Percentiles rank a stretch among this genome's conserved stretches.
phyloP scores from a whole-genome alignment of 2,113 vertebrate genomes.

The Dromaius novaehollandiae region DNA sequence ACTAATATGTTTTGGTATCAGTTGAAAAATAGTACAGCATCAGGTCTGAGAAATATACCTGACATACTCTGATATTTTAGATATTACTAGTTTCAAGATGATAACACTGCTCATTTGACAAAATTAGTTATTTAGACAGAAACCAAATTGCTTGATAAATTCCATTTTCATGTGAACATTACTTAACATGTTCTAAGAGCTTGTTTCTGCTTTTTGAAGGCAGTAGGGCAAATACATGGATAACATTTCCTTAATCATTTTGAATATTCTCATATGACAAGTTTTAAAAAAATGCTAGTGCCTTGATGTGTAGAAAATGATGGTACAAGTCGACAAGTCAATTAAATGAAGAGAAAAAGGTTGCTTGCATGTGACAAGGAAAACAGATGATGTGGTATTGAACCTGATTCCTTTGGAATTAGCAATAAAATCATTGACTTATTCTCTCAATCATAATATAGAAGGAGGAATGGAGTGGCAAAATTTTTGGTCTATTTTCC shows the following conservation, averaged over 20 bases:
- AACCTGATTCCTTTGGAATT: neutral
- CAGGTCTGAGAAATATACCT: neutral
- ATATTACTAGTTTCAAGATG: neutral
- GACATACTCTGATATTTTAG: neutral
- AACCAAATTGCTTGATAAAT: neutral
- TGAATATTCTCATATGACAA: neutral
- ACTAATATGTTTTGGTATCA: neutral
- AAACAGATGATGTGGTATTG: neutral
- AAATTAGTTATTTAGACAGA: neutral
- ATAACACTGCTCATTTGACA: neutral
- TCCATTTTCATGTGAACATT: neutral
- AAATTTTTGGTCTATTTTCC: neutral
- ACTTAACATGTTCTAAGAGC: neutral
- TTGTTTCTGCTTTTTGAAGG: neutral
- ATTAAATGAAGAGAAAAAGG: neutral
- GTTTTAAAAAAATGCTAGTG: neutral
- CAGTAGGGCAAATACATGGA: neutral
- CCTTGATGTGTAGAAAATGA: neutral
- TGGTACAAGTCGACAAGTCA: rapidly evolving
- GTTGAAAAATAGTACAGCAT: neutral
- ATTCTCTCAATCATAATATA: neutral
- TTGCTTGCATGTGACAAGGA: neutral
- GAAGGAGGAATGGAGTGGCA: neutral
- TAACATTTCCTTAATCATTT: neutral
- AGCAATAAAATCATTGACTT: neutral